Percentiles rank a stretch among this genome's conserved stretches.
Evolutionary conservation across 2,888 invertebrate genomes (phyloP).

Genomic region (Anarsia innoxiella): DNA sequence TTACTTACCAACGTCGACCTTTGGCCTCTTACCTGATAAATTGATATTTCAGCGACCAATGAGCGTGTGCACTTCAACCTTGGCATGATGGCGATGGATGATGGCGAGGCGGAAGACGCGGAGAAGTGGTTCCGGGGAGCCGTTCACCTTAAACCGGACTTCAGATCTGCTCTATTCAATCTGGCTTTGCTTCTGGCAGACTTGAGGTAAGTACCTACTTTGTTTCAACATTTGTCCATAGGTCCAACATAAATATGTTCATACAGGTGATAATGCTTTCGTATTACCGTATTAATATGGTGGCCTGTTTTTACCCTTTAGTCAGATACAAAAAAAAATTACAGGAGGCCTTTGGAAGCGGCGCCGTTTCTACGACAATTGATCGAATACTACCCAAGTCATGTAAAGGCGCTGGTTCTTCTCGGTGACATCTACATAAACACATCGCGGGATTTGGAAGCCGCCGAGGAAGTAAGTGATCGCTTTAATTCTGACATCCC

Average conservation of each 20-base stretch:
- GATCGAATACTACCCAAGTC: slow-evolving; percentile 92
- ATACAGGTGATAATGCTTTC: too few species aligned
- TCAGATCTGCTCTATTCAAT: slow-evolving; percentile 95
- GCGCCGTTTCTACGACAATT: slow-evolving; percentile 94
- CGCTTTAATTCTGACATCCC: too few species aligned
- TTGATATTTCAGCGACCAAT: slow-evolving; percentile 77
- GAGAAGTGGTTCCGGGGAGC: slow-evolving; percentile 94
- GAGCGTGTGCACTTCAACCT: slow-evolving; percentile 96
- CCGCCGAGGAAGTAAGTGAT: slow-evolving; percentile 93
- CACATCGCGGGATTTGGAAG: slow-evolving; percentile 93
- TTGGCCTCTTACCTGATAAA: background rate
- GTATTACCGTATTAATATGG: too few species aligned
- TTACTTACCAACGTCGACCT: too few species aligned
- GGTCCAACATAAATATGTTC: too few species aligned
- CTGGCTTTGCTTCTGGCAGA: slow-evolving; percentile 92
- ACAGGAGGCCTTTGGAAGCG: slow-evolving; percentile 89
- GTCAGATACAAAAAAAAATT: too few species aligned
- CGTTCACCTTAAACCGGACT: slow-evolving; percentile 90
- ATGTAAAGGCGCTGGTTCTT: slow-evolving; percentile 94
- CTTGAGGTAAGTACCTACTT: slow-evolving; percentile 32
- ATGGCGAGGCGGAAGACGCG: slow-evolving; percentile 89
- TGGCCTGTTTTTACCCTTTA: too few species aligned
- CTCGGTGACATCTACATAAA: slow-evolving; percentile 97
- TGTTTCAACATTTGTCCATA: too few species aligned
- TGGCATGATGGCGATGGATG: slow-evolving; percentile 98